Percentiles rank a stretch among this genome's conserved stretches.
Conservation (phyloP, 2,797 vertebrate genomes). For the Benthosema pterotum region DNA sequence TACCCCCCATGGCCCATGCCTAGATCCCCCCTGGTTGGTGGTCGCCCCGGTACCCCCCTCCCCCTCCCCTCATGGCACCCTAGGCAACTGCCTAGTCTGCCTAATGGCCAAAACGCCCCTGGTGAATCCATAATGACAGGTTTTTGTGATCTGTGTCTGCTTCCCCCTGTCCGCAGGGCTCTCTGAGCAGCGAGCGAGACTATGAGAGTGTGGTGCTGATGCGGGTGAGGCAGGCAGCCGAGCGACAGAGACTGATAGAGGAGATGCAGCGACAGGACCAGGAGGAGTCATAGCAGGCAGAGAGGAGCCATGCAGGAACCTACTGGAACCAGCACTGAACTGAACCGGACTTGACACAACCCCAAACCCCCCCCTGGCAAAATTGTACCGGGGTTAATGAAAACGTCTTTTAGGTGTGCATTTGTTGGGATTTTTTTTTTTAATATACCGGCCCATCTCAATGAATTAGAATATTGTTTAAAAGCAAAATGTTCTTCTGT, state of each 20-base stretch:
- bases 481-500: too few species aligned
- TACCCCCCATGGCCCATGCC: too few species aligned
- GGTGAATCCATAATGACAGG: neutral
- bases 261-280: slow-evolving; percentile 88
- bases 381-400: too few species aligned
- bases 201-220: slow-evolving; percentile 97
- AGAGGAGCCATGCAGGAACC: slow-evolving; percentile 47
- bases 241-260: slow-evolving; percentile 91
- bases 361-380: too few species aligned
- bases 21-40: too few species aligned
- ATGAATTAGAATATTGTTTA: too few species aligned
- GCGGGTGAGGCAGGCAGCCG: slow-evolving; percentile 94
- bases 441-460: too few species aligned
- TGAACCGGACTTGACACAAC: too few species aligned
- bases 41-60: too few species aligned
- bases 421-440: slow-evolving; percentile 32
- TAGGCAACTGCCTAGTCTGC: too few species aligned
- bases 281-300: slow-evolving; percentile 60
- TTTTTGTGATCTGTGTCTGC: slow-evolving; percentile 13
- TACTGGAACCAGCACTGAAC: slow-evolving; percentile 32
- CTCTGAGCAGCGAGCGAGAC: slow-evolving; percentile 87
- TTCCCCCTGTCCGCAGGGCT: slow-evolving; percentile 71
- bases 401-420: slow-evolving; percentile 24
- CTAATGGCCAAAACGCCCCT: too few species aligned
- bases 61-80: too few species aligned